A percentile compares a stretch with the other conserved stretches of the same genome.
Evolutionary conservation across 1,140 invertebrate species (phyloP).

Genomic region (Lepidurus couesii): DNA sequence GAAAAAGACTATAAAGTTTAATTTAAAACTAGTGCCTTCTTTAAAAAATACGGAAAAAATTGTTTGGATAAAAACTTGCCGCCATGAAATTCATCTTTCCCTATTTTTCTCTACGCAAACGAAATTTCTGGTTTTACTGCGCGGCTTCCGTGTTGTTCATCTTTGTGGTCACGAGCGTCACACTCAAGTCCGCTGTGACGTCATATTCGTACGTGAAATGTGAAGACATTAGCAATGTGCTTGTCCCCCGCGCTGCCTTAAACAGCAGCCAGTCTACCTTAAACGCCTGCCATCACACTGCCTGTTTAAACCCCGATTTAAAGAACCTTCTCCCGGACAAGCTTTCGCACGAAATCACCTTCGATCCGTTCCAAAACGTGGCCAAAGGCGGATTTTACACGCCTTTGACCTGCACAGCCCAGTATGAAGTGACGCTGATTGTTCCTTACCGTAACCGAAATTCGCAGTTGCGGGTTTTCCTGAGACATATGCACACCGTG

Average conservation of each 20-base stretch:
- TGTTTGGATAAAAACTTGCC: not conserved
- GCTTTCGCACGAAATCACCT: slow-evolving; percentile 28
- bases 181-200: slow-evolving; percentile 11
- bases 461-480: slow-evolving; percentile 69
- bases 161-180: not conserved
- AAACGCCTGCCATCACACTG: not conserved
- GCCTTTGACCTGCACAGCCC: slow-evolving; percentile 64
- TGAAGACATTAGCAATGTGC: slow-evolving; percentile 44
- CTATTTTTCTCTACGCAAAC: not conserved
- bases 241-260: slow-evolving; percentile 42
- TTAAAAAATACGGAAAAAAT: not conserved
- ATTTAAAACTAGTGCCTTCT: not conserved
- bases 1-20: not conserved
- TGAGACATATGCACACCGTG: slow-evolving; percentile 84
- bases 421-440: slow-evolving; percentile 75
- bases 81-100: not conserved
- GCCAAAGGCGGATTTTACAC: slow-evolving; percentile 60
- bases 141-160: not conserved
- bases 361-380: slow-evolving; percentile 34
- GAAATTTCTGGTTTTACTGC: not conserved
- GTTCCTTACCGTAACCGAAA: slow-evolving; percentile 81
- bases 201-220: slow-evolving; percentile 42
- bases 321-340: slow-evolving; percentile 28
- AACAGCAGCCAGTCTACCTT: not conserved
- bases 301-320: not conserved